Evolutionary conservation across 1,140 invertebrate genomes (phyloP), one percentile per base, ranked within the genome.

Genomic region (Liolophura sinensis): DNA sequence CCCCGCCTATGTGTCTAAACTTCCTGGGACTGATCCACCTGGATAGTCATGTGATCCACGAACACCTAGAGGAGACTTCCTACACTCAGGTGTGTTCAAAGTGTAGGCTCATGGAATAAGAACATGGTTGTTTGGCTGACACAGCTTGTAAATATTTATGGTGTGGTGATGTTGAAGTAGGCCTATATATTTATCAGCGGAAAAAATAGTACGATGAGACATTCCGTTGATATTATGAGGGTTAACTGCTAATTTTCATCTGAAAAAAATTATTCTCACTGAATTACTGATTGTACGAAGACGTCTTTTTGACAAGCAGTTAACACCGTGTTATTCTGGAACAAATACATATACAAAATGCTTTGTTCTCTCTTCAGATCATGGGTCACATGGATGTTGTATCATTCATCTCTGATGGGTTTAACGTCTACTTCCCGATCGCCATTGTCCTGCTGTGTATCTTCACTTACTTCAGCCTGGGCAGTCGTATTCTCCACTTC

Each of bases 311-410:
- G 31, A 40, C 9, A 9, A 5, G 31, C 31, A 5, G 31, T 9
- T 40, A 9, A 40, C 31, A 5, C 31, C 3, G 9, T 40, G 9
- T 40, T 40, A 40, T 40, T 40, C 9, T 40, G 3, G 31, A 9
- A 40, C 9, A 9, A n/a, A 5, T 40, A 40, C 31, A 40, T 9
- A 40, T 5, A 9, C 31, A 40, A 9, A 40, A 40, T 40, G 31
- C 31, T 40, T 40, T 49, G 51, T 67, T 57, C 55, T 62, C 64
- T 62, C 68, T 72, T n/a, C 82, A 96, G 92, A 92, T 99, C 68
- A 99, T 99, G 97, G 97, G 97, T 24, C 97, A 99, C 79, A 96
- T 99, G 95, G 96, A 99, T 86, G 94, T 99, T 0, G 91, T 99
- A 62, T 91, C 93, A 14, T 94, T 99, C 62, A 94, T 99, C 68